Base-by-base conservation (phyloP, 1,140 invertebrate genomes). In the Limonius californicus region DNA sequence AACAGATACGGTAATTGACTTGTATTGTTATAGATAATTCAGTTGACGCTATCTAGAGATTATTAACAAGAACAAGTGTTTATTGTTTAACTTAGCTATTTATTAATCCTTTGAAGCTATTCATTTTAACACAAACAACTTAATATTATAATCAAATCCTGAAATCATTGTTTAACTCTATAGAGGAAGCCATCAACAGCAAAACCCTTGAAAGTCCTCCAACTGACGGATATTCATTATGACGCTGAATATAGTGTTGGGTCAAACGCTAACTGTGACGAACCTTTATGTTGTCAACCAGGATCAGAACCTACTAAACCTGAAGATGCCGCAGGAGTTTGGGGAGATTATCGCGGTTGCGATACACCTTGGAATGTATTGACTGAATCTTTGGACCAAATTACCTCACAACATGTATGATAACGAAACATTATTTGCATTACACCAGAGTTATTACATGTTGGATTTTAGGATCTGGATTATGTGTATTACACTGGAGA, bases 401-500 rank as follows among this genome's bases (percentile, higher is more conserved):
- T 87, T 4, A 74, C 74, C 15, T 70, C 72, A 12, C 78, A 75
- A 6, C 82, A 87, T 67, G 85, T 87, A 76, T 70, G 67, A n/a
- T n/a, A n/a, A n/a, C n/a, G n/a, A n/a, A n/a, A n/a, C n/a, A n/a
- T n/a, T 27, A 58, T 30, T 15, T 39, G 8, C n/a, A 39, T 2
- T 6, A 6, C n/a, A 39, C 7, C n/a, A 11, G 8, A 39, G 7
- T 12, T 39, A 9, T 7, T 6, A 14, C n/a, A 39, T 6, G n/a
- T 39, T 39, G 2, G 1, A 39, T 6, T 39, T 16, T 27, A 55
- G 54, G 12, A 11, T 76, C 81, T 88, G 59, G 87, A 91, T 58
- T 83, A 84, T 15, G 81, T 94, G 57, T 88, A 92, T 68, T 92
- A 91, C 76, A 92, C 92, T 12, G 92, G 92, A 2, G 92, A 95